Percentiles rank a stretch among this genome's conserved stretches.
phyloP scores from a whole-genome alignment of 2,113 vertebrate genomes.

The Leucopsar rothschildi region DNA sequence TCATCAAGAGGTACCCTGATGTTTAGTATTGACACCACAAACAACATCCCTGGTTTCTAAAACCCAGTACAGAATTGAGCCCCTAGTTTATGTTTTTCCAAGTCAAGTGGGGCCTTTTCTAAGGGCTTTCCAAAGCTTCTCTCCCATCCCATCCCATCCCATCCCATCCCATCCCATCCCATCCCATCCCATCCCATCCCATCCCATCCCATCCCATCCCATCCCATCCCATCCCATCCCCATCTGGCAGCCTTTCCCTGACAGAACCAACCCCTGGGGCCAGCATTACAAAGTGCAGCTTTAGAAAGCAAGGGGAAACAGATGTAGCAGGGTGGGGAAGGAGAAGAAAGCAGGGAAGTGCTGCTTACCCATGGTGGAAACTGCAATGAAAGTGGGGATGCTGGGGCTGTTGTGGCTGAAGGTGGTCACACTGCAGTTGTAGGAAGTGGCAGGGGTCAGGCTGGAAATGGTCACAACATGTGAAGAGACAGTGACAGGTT shows the following conservation, averaged over 20 bases:
- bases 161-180: neutral
- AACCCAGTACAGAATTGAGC: neutral
- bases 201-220: too few species aligned
- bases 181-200: neutral
- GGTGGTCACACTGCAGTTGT: conserved; percentile 91
- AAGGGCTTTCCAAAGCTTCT: neutral
- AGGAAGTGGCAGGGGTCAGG: conserved; percentile 82
- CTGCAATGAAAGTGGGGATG: conserved; percentile 77
- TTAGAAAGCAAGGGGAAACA: neutral
- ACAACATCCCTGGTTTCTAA: neutral
- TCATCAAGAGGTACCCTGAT: neutral
- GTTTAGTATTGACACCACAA: neutral
- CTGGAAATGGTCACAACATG: conserved; percentile 85
- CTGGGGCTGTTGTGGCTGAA: conserved; percentile 91
- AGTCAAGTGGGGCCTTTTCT: neutral
- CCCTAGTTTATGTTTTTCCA: neutral
- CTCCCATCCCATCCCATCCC: neutral
- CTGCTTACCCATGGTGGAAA: conserved; percentile 85
- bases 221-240: neutral
- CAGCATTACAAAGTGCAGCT: neutral
- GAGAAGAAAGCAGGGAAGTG: neutral
- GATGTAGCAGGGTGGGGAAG: neutral
- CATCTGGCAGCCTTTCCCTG: neutral
- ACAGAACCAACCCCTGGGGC: neutral
- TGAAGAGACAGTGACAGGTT: conserved; percentile 80